Base-by-base conservation (phyloP, 37 sponge, comb jelly and placozoan genomes). In the Theonella swinhoei region DNA sequence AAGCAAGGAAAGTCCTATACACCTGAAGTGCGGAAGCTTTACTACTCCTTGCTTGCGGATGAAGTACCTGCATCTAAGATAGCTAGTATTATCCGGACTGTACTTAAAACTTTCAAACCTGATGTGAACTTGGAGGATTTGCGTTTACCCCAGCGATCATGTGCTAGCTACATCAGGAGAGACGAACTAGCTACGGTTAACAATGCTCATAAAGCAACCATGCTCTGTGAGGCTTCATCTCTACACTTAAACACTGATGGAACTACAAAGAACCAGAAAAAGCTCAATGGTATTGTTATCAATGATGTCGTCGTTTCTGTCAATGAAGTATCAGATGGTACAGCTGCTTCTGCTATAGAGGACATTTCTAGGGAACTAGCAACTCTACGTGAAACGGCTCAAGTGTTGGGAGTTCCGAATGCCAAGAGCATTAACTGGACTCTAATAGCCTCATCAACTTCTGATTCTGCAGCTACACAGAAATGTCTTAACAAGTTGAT, bases 331-430 rank as follows among this genome's bases (percentile, higher is more conserved):
- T 42, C 68, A 64, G 75, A 83, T 74, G 76, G 84, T 9, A 62
- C 36, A 62, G 61, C 83, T 62, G 42, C 28, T 58, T 72, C 61
- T 42, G 37, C 74, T 14, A 71, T 82, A 5, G 39, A 54, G 22
- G 83, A 82, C 37, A 72, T 82, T 24, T 82, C 83, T 8, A 82
- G 73, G 39, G 83, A 82, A 61, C 72, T 82, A 60, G 83, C 58
- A 32, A 71, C 47, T 37, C 20, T 82, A 37, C 31, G 83, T 19
- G 26, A 60, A 62, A 33, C 58, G 4, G 83, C 74, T 72, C 8
- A 71, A 59, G 30, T 72, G 35, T 29, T 82, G 1, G 64, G 40
- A 22, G 42, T 82, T 58, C 74, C 83, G 3, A 82, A 71, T 61
- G 33, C 83, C 5, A 29, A 71, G 25, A 60, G 63, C 3, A 82